A percentile compares a stretch with the other conserved stretches of the same genome.
Evolutionary conservation across 2,797 vertebrate species (phyloP).

Genomic region (Muraenolepis orangiensis): DNA sequence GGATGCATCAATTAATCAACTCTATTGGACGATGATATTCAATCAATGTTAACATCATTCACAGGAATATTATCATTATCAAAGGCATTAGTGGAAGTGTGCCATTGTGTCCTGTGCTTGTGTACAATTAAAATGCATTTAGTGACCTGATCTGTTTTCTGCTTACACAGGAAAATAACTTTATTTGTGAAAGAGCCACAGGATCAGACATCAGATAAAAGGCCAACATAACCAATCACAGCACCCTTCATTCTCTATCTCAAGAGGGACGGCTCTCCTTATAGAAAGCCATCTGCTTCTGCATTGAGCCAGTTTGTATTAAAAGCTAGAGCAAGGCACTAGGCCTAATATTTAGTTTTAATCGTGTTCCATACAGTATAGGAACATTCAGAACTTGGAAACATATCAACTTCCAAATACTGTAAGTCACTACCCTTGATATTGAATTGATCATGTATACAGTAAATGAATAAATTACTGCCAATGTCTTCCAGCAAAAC

Average conservation of each 20-base stretch:
- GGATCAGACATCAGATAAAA: not conserved
- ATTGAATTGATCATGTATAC: not conserved
- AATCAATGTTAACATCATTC: too few relatives aligned
- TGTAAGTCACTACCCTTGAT: not conserved
- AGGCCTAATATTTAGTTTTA: too few relatives aligned
- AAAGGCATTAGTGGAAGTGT: too few relatives aligned
- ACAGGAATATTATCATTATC: too few relatives aligned
- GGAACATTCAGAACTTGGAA: not conserved
- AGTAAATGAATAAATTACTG: not conserved
- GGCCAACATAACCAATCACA: not conserved
- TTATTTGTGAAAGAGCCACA: not conserved
- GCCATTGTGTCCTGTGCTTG: too few relatives aligned
- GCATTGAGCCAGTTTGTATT: not conserved
- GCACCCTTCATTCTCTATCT: not conserved
- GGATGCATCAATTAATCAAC: too few relatives aligned
- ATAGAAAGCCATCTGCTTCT: not conserved
- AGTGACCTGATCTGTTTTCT: not conserved
- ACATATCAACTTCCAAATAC: not conserved
- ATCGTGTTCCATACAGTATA: too few relatives aligned
- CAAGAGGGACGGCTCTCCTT: not conserved
- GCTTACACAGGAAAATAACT: not conserved
- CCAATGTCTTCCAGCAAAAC: not conserved
- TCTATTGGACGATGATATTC: too few relatives aligned
- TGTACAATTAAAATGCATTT: not conserved
- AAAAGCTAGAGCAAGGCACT: too few relatives aligned